These are phyloP conservation scores for Trididemnum miniatum DNA, from an alignment of 23 tunicate genomes.

Conservation along the genomic window DNA sequence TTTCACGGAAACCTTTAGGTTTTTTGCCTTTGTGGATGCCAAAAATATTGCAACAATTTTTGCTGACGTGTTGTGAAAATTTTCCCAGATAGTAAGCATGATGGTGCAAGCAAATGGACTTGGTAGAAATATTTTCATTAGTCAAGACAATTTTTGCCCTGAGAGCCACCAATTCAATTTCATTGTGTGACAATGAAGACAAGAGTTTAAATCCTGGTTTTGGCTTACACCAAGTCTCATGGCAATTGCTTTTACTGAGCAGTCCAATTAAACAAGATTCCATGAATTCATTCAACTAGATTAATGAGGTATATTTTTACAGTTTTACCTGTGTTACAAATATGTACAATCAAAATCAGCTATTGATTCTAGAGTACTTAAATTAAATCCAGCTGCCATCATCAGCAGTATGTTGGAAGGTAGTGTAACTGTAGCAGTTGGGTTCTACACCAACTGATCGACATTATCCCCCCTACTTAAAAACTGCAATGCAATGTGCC, in stretches of 20 bases:
- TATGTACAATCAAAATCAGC: too few species aligned
- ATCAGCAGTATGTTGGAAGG: too few species aligned
- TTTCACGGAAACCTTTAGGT: conserved; percentile 3
- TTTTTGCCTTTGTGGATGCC: conserved; percentile 20
- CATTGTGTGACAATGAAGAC: conserved; percentile 9
- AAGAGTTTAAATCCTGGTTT: conserved; percentile 15
- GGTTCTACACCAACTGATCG: too few species aligned
- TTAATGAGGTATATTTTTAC: too few species aligned
- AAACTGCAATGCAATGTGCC: too few species aligned
- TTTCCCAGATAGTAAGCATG: conserved; percentile 8
- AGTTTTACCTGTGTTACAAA: too few species aligned
- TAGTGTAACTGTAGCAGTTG: too few species aligned
- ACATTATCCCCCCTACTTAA: too few species aligned
- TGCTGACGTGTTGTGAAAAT: conserved; percentile 2
- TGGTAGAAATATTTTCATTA: conserved; percentile 6
- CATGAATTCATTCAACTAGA: too few species aligned
- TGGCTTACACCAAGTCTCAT: neutral
- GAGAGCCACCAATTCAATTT: neutral
- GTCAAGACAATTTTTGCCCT: neutral
- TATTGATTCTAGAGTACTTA: too few species aligned
- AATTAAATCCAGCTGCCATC: too few species aligned
- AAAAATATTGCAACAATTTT: conserved; percentile 22
- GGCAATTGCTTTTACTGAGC: conserved; percentile 21
- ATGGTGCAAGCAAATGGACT: conserved; percentile 13
- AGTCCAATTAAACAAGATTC: conserved; percentile 8